Percentiles rank a stretch among this genome's conserved stretches.
These are phyloP conservation scores for Pocota personata DNA, from an alignment of 2,888 invertebrate species.

Conservation along the genomic window DNA sequence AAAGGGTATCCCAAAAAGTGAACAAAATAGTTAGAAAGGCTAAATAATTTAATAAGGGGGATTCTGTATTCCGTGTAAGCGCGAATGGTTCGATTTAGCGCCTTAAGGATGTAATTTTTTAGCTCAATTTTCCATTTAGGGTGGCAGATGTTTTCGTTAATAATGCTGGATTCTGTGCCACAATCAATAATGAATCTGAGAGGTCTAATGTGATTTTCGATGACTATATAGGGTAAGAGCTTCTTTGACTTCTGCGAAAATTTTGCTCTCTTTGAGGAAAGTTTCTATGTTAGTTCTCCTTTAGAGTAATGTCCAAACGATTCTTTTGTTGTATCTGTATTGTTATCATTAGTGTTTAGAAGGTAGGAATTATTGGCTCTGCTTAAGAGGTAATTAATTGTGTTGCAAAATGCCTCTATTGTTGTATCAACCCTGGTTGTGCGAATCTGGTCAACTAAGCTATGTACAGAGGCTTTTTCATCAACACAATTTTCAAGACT, in stretches of 20 bases:
- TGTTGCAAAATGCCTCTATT: no score
- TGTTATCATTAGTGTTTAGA: no score
- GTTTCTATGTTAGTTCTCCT: not conserved
- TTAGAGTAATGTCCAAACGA: no score
- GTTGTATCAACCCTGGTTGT: no score
- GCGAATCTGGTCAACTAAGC: no score
- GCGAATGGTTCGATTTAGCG: not conserved
- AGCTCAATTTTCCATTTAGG: constrained; percentile 14
- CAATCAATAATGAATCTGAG: not conserved
- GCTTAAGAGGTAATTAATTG: no score
- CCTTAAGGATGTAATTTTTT: not conserved
- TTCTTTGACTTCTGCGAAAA: not conserved
- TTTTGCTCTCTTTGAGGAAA: no score
- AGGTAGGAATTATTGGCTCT: no score
- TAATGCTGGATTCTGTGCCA: not conserved
- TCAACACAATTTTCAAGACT: no score
- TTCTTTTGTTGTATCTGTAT: no score
- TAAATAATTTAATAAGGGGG: constrained; percentile 4
- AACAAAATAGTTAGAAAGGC: not conserved
- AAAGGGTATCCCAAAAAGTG: constrained; percentile 20
- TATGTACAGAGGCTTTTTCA: no score
- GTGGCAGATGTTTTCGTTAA: not conserved
- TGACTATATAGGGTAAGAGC: not conserved
- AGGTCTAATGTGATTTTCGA: not conserved
- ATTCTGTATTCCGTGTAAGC: not conserved